phyloP scores from a whole-genome alignment of 2,113 vertebrate genomes.

The Grammomys surdaster region DNA sequence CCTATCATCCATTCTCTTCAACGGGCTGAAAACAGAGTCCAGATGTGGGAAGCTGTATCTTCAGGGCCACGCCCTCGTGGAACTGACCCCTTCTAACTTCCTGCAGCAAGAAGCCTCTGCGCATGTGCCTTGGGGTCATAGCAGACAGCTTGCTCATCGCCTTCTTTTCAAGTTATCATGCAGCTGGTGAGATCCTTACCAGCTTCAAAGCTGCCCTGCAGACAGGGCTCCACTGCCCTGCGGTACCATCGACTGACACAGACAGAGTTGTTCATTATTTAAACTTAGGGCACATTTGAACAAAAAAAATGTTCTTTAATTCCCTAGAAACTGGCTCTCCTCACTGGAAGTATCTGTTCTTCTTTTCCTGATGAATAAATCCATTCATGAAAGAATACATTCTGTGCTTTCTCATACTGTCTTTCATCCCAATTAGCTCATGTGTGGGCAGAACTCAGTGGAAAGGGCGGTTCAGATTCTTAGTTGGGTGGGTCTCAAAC shows the following conservation, averaged over 20 bases:
- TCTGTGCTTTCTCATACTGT: neutral
- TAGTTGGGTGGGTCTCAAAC: neutral
- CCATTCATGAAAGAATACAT: slow-evolving; percentile 6
- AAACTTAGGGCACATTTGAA: slow-evolving; percentile 12
- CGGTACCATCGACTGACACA: neutral
- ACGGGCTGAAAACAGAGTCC: neutral
- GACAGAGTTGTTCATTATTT: slow-evolving; percentile 21
- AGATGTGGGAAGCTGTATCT: neutral
- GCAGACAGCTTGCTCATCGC: fast-evolving
- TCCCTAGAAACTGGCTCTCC: slow-evolving; percentile 49
- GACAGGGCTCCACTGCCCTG: neutral
- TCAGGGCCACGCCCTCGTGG: neutral
- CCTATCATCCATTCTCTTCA: neutral
- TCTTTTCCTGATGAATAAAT: slow-evolving; percentile 56
- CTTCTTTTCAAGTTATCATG: neutral
- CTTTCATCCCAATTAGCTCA: neutral
- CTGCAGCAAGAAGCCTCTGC: neutral
- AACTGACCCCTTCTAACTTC: neutral
- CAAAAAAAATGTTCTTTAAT: slow-evolving; percentile 45
- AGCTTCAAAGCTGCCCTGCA: neutral
- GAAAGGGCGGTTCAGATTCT: neutral
- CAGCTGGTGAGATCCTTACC: neutral
- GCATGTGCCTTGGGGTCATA: neutral
- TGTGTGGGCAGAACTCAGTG: slow-evolving; percentile 31
- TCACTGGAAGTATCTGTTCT: slow-evolving; percentile 45